Evolutionary conservation across 2,797 vertebrate species (phyloP), one percentile per base, ranked within the genome.

Genomic region (Buceros bicornis): DNA sequence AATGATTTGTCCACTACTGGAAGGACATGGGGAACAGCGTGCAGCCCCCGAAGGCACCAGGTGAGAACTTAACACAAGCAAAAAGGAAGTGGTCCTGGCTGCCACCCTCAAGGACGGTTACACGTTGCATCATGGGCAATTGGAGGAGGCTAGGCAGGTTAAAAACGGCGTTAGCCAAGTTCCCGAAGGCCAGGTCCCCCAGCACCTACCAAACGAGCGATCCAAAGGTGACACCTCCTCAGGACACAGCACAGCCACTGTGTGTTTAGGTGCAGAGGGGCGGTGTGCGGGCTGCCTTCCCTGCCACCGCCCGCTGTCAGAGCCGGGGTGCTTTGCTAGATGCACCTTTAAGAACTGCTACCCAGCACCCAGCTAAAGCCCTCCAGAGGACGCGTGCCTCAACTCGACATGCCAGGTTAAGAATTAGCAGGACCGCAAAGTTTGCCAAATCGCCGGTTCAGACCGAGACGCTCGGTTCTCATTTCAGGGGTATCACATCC

Each of bases 251-350:
- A 12, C 26, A 53, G 54, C 6, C 62, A 21, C 35, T 0, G 0
- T 0, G 0, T 3, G 6, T 3, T 19, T 6, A 47, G 0, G 0
- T 0, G 5, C 26, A 2, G 69, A 58, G 21, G 50, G 45, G 47
- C 3, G 5, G 37, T 0, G 2, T 2, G 6, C 0, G 1, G 33
- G 26, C 21, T 37, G 72, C 82, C 64, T 57, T 35, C 35, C 82
- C 3, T 54, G 47, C 40, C 16, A 7, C 74, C 0, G 2, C n/a
- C 47, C 0, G 2, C 78, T 47, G 26, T 4, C 37, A 50, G 35
- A 18, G 43, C 31, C 81, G 33, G 26, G 5, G 35, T 2, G 29
- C 29, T 82, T 8, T 2, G 6, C 24, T 47, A 53, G 74, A 86
- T 0, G 3, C 31, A 9, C 18, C 64, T 53, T 18, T 13, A 50